Evolutionary conservation across 2,797 vertebrate species (phyloP).

Genomic region (Enteromius viviparus): DNA sequence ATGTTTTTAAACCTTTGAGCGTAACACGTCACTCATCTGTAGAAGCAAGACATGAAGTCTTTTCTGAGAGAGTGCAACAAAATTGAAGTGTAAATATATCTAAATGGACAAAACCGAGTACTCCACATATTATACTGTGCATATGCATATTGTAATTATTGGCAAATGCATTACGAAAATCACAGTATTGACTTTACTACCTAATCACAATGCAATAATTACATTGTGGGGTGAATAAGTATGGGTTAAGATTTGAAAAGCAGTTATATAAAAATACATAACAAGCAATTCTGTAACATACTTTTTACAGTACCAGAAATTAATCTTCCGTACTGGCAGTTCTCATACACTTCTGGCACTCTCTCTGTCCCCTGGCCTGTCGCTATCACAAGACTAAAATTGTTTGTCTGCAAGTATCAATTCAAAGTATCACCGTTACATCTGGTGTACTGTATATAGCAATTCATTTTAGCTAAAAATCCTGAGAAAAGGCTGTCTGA

Average conservation of each 20-base stretch:
- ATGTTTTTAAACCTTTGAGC: slow-evolving; percentile 7
- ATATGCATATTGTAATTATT: neutral
- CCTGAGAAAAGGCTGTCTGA: neutral
- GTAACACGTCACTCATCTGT: neutral
- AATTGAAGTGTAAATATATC: neutral
- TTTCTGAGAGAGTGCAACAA: neutral
- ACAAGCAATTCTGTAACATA: no score
- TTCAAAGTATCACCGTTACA: neutral
- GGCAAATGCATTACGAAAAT: neutral
- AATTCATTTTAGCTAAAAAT: neutral
- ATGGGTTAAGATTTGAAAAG: neutral
- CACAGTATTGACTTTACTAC: neutral
- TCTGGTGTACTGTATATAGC: neutral
- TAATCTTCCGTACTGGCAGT: no score
- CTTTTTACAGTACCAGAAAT: neutral
- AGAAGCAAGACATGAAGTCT: neutral
- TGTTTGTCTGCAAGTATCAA: neutral
- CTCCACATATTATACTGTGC: neutral
- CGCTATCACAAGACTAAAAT: neutral
- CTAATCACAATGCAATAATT: neutral
- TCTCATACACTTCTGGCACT: neutral
- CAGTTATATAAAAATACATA: neutral
- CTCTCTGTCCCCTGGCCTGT: neutral
- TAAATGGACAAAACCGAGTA: neutral
- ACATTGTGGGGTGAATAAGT: neutral